phyloP scores from a whole-genome alignment of 2,888 invertebrate genomes.

The Lycophotia porphyrea region DNA sequence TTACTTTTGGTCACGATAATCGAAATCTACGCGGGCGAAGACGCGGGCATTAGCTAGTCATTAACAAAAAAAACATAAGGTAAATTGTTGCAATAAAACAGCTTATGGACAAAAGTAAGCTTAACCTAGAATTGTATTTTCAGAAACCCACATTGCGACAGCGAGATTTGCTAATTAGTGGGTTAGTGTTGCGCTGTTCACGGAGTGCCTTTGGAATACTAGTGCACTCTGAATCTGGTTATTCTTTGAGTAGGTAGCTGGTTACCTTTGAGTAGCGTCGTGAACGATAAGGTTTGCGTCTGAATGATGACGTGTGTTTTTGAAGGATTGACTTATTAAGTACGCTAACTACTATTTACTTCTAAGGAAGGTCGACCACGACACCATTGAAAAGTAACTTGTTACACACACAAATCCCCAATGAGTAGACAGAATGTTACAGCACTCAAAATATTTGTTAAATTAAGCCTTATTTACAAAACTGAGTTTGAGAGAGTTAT shows the following conservation, averaged over 20 bases:
- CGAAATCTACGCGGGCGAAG: no score
- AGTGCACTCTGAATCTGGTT: background rate
- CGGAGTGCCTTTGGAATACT: background rate
- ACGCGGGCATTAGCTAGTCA: no score
- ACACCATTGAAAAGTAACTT: background rate
- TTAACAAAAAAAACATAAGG: background rate
- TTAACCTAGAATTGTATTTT: background rate
- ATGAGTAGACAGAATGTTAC: background rate
- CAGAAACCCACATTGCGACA: background rate
- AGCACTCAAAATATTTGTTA: background rate
- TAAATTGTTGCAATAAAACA: background rate
- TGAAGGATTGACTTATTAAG: background rate
- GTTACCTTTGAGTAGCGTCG: background rate
- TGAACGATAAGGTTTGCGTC: accelerated
- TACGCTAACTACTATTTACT: background rate
- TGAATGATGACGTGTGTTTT: background rate
- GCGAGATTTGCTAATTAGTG: background rate
- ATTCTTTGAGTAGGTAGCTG: background rate
- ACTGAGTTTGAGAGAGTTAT: background rate
- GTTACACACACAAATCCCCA: background rate
- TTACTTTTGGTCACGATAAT: no score
- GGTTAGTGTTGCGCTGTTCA: background rate
- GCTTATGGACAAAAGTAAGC: background rate
- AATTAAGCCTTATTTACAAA: background rate
- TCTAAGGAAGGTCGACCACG: background rate